phyloP scores from a whole-genome alignment of 2,888 invertebrate species.

The Orthosia gracilis region DNA sequence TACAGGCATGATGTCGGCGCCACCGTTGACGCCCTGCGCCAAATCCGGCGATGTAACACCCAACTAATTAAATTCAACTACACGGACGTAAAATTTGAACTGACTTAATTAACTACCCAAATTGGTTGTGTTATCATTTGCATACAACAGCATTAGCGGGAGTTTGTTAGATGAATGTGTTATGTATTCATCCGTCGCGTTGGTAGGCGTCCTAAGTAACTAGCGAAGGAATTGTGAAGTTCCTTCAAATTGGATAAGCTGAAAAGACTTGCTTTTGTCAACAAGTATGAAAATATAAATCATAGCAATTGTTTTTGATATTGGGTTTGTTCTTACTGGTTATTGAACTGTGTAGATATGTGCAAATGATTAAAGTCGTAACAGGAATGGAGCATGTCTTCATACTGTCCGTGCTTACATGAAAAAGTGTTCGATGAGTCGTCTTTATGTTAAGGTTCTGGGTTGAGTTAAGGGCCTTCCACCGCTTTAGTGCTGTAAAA shows the following conservation, averaged over 20 bases:
- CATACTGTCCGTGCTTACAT: too few species aligned
- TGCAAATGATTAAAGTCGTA: background rate
- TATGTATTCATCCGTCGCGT: slow-evolving; percentile 51
- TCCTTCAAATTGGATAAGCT: slow-evolving; percentile 6
- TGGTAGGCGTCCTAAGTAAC: slow-evolving; percentile 20
- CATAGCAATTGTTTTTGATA: too few species aligned
- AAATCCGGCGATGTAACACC: slow-evolving; percentile 65
- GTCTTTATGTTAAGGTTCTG: too few species aligned
- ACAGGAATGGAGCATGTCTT: too few species aligned
- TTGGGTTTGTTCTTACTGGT: too few species aligned
- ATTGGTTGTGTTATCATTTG: slow-evolving; percentile 68
- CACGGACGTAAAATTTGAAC: slow-evolving; percentile 66
- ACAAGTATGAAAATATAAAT: too few species aligned
- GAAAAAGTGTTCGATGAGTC: too few species aligned
- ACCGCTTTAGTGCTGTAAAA: too few species aligned
- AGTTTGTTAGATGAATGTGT: slow-evolving; percentile 51
- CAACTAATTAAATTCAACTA: slow-evolving; percentile 67
- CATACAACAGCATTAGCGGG: slow-evolving; percentile 64
- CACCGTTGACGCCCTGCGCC: slow-evolving; percentile 53
- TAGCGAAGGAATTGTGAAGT: background rate
- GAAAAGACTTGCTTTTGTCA: too few species aligned
- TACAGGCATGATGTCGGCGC: slow-evolving; percentile 24
- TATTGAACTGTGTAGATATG: background rate
- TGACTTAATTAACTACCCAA: slow-evolving; percentile 67
- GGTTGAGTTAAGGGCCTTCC: too few species aligned